A percentile compares a stretch with the other conserved stretches of the same genome.
Evolutionary conservation across 2,113 vertebrate genomes (phyloP).

Genomic region (Dendrocopos noguchii): DNA sequence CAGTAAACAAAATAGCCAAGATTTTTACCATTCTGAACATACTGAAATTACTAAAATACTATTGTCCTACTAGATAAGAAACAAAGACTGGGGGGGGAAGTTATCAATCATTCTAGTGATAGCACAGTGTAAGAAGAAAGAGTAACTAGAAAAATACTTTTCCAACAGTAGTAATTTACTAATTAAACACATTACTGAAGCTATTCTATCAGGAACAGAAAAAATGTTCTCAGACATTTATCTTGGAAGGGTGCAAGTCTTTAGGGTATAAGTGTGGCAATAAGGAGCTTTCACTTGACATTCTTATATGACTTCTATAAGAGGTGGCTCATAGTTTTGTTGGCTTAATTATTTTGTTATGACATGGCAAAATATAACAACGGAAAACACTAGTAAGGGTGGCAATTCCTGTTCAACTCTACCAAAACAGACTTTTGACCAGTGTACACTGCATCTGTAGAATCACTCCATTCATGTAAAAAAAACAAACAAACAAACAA

Average conservation of each 20-base stretch:
- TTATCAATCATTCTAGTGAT: neutral
- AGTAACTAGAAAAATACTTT: neutral
- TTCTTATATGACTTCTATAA: too few species aligned
- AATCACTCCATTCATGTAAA: neutral
- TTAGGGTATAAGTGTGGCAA: accelerated
- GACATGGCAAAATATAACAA: neutral
- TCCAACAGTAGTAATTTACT: neutral
- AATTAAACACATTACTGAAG: neutral
- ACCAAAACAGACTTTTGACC: neutral
- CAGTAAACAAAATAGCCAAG: neutral
- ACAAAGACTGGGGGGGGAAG: neutral
- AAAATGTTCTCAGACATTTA: neutral
- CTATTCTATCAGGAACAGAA: neutral
- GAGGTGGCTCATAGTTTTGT: neutral
- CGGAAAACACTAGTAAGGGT: neutral
- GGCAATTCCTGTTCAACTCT: neutral
- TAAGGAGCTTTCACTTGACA: neutral
- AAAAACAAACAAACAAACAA: neutral
- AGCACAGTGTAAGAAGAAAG: neutral
- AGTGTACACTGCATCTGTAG: accelerated
- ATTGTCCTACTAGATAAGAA: neutral
- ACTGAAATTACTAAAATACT: neutral
- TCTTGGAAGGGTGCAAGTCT: neutral
- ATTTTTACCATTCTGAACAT: neutral
- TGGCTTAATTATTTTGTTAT: neutral